Base-by-base conservation (phyloP, 2,888 invertebrate genomes). In the Xylocampa areola region DNA sequence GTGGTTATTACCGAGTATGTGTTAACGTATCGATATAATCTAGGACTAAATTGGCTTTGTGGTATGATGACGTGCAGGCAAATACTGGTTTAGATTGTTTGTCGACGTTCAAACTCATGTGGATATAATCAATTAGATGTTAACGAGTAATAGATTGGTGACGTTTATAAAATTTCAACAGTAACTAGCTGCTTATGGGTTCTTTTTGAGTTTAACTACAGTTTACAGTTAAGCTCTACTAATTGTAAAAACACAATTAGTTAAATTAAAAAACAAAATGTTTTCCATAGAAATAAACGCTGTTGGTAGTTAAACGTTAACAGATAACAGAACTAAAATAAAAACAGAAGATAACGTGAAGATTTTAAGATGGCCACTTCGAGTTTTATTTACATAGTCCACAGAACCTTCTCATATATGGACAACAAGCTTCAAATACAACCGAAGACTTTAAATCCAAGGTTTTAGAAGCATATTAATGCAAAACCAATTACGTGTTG, bases 121-220 rank as follows among this genome's bases (percentile, higher is more conserved):
- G 37, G 33, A 35, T 41, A 44, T 49, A 63, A 63, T 57, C 57
- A 69, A 64, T 69, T 66, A 50, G 57, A 57, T 57, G 64, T 50
- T 47, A 68, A 53, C 64, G 41, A 63, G 45, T 57, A 36, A 55
- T 49, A 17, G 19, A 55, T 43, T 27, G 49, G 50, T 50, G 49
- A 55, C 36, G 36, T 37, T 47, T 11, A 36, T 63, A 41, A 49
- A 45, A 41, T 49, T 68, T n/a, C 39, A 63, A 50, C 32, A 37
- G 21, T 40, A 37, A 37, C 41, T 37, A 43, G n/a, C 21, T 36
- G 17, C 40, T 39, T 40, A 35, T 16, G 16, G 17, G 21, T n/a
- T 50, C 19, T 7, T 14, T 2, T 14, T 43, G 37, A 43, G 17
- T 23, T 30, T 4, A 41, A 14, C 1, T 29, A n/a, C 19, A 30